Evolutionary conservation across 2,888 invertebrate species (phyloP), one percentile per base, ranked within the genome.

Genomic region (Orgyia antiqua): DNA sequence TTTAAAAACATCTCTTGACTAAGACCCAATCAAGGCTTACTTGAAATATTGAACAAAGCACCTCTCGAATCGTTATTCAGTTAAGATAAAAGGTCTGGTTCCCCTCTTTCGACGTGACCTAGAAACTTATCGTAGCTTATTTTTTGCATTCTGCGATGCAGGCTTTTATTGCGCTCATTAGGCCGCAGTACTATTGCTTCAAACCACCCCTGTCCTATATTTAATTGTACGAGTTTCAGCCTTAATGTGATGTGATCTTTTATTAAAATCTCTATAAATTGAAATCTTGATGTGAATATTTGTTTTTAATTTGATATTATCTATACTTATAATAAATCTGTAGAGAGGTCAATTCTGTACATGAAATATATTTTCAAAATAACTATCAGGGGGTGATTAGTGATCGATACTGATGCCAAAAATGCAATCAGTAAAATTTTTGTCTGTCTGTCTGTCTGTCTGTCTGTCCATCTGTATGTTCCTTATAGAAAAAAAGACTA

Each of bases 141-240:
- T 68, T 68, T 67, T 62, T 58, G 63, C 63, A 67, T 62, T 55
- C 51, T 24, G 42, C 44, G 18, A 20, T 29, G 27, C 18, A 31
- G 24, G 50, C 51, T 57, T 54, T 66, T 70, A 71, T 70, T 70
- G 63, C 63, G 44, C 68, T 68, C 71, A 72, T 72, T 71, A 70
- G 62, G 35, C 24, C 35, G 34, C 28, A 20, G 19, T 19, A 38
- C 31, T 24, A 27, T 35, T 39, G 47, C 52, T 39, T 41, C 43
- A 53, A 50, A 55, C 54, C 31, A 40, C 33, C 39, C 33, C 53
- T 45, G 55, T 58, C 52, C 48, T 51, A 65, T 51, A 57, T 57
- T 52, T 56, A n/a, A 59, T 51, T 54, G 45, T 42, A 41, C 43
- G 49, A 44, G 38, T 30, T 37, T 31, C 20, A 39, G 27, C 21